A percentile compares a stretch with the other conserved stretches of the same genome.
Conservation (phyloP, 2,113 vertebrate species). For the Arothron firmamentum region DNA sequence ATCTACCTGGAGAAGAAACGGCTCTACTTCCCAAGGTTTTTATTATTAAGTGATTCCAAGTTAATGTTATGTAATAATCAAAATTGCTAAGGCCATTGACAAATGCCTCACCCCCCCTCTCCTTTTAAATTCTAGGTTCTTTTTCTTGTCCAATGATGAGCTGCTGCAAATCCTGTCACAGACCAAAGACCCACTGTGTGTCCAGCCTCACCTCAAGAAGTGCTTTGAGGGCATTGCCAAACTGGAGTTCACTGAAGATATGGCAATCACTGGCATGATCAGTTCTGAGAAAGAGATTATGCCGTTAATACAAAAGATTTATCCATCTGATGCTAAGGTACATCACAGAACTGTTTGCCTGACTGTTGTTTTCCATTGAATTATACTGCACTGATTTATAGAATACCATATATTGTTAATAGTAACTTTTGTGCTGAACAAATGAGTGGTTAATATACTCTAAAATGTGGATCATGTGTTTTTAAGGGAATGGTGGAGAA, state of each 20-base stretch:
- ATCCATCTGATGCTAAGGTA: constrained; percentile 84
- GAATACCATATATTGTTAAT: too few relatives aligned
- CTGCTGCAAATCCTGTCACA: constrained; percentile 91
- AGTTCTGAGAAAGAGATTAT: constrained; percentile 88
- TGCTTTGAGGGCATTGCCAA: constrained; percentile 93
- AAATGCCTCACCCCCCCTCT: background rate
- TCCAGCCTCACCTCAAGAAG: constrained; percentile 92
- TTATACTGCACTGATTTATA: background rate
- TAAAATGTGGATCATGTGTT: background rate
- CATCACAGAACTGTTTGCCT: background rate
- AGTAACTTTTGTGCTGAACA: too few relatives aligned
- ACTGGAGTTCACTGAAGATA: constrained; percentile 79
- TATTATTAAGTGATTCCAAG: background rate
- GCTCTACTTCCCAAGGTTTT: constrained; percentile 88
- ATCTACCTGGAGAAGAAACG: constrained; percentile 89
- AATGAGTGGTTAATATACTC: too few relatives aligned
- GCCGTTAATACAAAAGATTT: constrained; percentile 80
- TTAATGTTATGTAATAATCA: background rate
- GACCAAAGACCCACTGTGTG: constrained; percentile 88
- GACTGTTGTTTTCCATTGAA: background rate
- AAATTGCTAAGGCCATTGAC: background rate
- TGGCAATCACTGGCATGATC: constrained; percentile 86
- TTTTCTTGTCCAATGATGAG: constrained; percentile 91
- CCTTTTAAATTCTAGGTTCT: constrained; percentile 77
- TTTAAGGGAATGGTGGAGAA: constrained; percentile 91